Conservation (phyloP, 2,888 invertebrate species). For the Amphimallon solstitiale region DNA sequence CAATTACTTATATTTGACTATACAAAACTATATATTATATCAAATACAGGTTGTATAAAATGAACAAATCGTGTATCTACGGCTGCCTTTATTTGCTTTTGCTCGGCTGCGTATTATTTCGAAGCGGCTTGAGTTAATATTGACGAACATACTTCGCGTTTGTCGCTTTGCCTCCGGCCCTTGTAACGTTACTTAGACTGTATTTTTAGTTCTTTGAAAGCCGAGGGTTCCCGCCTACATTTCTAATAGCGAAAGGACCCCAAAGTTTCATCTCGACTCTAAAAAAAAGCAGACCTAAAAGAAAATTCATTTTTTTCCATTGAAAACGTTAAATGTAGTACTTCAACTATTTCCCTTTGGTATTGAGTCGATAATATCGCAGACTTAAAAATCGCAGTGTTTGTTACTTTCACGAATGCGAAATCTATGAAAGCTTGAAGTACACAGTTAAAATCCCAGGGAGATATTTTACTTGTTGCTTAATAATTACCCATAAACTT, state of each 20-base stretch:
- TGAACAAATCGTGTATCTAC: conserved; percentile 23
- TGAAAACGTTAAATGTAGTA: conserved; percentile 15
- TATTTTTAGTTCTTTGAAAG: conserved; percentile 47
- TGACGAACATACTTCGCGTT: conserved; percentile 57
- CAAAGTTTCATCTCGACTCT: conserved; percentile 47
- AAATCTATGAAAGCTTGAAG: too few species aligned
- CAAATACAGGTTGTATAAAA: conserved; percentile 3
- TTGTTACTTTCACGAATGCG: too few species aligned
- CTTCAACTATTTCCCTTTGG: conserved; percentile 27
- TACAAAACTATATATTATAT: neutral
- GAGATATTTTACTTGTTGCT: neutral
- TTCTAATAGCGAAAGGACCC: conserved; percentile 43
- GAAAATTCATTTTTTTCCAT: conserved; percentile 20
- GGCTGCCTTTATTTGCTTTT: conserved; percentile 31
- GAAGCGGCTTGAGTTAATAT: conserved; percentile 58
- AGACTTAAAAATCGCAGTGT: neutral
- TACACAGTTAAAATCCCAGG: neutral
- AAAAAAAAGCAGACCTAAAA: conserved; percentile 7
- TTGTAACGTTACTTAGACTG: conserved; percentile 47
- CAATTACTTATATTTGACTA: too few species aligned
- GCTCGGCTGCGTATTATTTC: conserved; percentile 56
- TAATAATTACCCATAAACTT: too few species aligned
- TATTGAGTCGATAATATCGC: conserved; percentile 11
- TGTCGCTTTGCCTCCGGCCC: conserved; percentile 53
- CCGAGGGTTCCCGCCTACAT: conserved; percentile 36